Evolutionary conservation across 1,140 invertebrate species (phyloP), one percentile per base, ranked within the genome.

Genomic region (Capitella teleta): DNA sequence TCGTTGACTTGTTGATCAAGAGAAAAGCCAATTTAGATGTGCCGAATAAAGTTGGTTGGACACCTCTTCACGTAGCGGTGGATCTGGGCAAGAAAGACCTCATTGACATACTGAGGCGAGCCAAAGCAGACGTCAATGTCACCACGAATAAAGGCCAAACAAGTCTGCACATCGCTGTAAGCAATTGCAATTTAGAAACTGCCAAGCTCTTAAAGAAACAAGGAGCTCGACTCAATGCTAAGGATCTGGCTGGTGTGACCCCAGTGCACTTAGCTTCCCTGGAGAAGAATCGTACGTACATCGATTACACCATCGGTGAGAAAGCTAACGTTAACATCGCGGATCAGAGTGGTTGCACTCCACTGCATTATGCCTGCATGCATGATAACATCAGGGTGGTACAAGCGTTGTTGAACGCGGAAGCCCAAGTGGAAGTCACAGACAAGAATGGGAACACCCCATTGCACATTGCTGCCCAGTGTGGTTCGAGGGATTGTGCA

Each of bases 401-500:
- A 4, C 14, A 28, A 4, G 19, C 10, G 10, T 18, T 49, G 6
- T 24, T 47, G 5, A 21, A 41, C 12, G 48, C 48, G 4, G 43
- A 41, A 5, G 16, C 12, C 45, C 4, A 49, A 14, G 5, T 48
- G 5, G 24, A 49, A 25, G 16, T 14, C 14, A 49, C 52, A n/a
- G 61, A 62, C 41, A 51, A 30, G 14, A 40, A 58, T 28, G 56
- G 58, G 5, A 60, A 63, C 51, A 59, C 59, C n/a, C 37, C 59
- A 5, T 43, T 62, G 12, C 57, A 57, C 51, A 49, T 57, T 32
- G 52, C 58, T 3, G 42, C 56, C 18, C 50, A 49, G 51, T 19
- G 44, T 14, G 59, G 59, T 16, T 18, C 28, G 25, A 26, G 52
- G 28, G 37, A 53, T 3, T 52, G 51, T 18, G 26, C 59, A 12